Conservation (phyloP, 2,888 invertebrate genomes). For the Mesodorylaimus sp. region DNA sequence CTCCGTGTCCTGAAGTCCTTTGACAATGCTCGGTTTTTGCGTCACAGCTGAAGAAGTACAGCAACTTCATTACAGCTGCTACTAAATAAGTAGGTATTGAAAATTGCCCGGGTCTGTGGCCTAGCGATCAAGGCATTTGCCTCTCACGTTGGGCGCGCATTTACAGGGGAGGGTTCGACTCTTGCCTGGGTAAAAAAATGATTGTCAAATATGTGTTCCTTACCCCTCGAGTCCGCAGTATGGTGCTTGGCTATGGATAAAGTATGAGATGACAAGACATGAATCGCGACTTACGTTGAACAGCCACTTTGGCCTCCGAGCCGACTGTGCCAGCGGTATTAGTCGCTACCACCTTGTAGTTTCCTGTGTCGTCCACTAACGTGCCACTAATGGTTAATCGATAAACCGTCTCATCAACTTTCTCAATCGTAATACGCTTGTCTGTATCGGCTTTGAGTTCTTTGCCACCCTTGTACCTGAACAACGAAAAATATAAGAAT, state of each 20-base stretch:
- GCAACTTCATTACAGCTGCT: too few relatives aligned
- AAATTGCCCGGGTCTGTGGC: too few relatives aligned
- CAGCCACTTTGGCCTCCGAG: conserved; percentile 19
- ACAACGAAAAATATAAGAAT: neutral
- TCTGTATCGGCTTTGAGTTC: conserved; percentile 46
- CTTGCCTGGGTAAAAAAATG: too few relatives aligned
- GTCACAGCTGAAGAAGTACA: neutral
- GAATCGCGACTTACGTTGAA: conserved; percentile 16
- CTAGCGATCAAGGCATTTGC: too few relatives aligned
- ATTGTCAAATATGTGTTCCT: too few relatives aligned
- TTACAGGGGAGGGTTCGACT: too few relatives aligned
- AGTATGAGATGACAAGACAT: too few relatives aligned
- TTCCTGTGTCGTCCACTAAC: conserved; percentile 23
- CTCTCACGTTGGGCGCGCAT: too few relatives aligned
- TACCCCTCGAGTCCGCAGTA: too few relatives aligned
- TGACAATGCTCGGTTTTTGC: neutral
- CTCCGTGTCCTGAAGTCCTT: conserved; percentile 1
- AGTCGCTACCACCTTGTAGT: conserved; percentile 27
- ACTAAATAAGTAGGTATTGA: too few relatives aligned
- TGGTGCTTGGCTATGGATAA: too few relatives aligned
- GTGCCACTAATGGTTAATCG: neutral
- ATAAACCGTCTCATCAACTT: neutral
- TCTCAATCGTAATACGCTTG: neutral
- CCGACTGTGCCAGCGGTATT: conserved; percentile 28
- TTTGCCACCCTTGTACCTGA: conserved; percentile 53